Conservation (phyloP, 2,888 invertebrate genomes). For the Stegophylla sp. region DNA sequence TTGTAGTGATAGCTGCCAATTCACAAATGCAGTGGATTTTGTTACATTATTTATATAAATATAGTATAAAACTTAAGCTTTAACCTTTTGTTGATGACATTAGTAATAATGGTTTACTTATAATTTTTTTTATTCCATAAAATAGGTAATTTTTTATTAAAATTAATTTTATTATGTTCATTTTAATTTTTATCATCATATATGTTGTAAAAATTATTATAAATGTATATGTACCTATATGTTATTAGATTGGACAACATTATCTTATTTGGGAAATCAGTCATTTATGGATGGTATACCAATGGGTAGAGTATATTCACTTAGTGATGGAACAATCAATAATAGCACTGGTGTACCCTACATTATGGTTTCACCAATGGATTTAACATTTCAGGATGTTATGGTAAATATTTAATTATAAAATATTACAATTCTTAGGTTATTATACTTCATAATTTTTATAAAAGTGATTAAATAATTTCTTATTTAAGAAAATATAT, state of each 20-base stretch:
- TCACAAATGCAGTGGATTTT: too few relatives aligned
- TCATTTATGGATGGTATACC: conserved; percentile 72
- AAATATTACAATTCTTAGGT: background rate
- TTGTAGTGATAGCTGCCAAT: too few relatives aligned
- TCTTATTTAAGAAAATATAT: too few relatives aligned
- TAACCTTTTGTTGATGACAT: too few relatives aligned
- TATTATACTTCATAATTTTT: background rate
- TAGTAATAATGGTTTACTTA: too few relatives aligned
- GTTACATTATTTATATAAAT: too few relatives aligned
- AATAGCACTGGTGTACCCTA: conserved; percentile 78
- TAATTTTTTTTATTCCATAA: too few relatives aligned
- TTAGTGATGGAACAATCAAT: conserved; percentile 74
- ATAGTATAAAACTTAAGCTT: too few relatives aligned
- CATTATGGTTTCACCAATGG: conserved; percentile 76
- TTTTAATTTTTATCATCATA: background rate
- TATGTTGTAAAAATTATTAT: background rate
- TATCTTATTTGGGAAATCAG: conserved; percentile 74
- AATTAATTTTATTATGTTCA: too few relatives aligned
- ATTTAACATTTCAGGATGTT: conserved; percentile 74
- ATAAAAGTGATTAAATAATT: background rate
- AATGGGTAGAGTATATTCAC: conserved; percentile 74
- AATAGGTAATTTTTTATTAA: too few relatives aligned
- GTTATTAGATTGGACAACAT: conserved; percentile 73
- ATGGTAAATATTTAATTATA: conserved; percentile 67
- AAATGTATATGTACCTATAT: conserved; percentile 60